These are phyloP conservation scores for Anser cygnoides DNA, from an alignment of 2,113 vertebrate species.

Conservation along the genomic window DNA sequence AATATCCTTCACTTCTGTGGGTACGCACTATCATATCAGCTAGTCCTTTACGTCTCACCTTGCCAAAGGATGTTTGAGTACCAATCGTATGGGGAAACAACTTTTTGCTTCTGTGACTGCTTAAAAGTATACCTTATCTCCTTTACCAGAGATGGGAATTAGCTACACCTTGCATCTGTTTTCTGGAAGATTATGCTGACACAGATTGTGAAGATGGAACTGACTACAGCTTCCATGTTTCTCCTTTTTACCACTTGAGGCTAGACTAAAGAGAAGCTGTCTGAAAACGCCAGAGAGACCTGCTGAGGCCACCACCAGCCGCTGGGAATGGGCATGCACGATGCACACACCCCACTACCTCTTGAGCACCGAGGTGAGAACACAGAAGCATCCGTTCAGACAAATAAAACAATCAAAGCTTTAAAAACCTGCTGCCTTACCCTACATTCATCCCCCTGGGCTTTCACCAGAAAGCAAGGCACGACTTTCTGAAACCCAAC, in stretches of 20 bases:
- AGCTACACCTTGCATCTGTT: background rate
- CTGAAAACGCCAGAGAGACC: background rate
- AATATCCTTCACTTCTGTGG: background rate
- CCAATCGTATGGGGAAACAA: background rate
- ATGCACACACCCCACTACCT: background rate
- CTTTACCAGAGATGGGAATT: background rate
- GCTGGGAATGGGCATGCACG: rapidly evolving
- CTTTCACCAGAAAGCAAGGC: background rate
- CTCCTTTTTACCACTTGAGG: background rate
- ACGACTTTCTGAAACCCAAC: rapidly evolving
- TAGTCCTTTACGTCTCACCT: background rate
- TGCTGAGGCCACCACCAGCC: background rate
- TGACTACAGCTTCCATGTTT: background rate
- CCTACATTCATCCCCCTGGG: background rate
- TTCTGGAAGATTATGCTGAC: background rate
- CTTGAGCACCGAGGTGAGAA: background rate
- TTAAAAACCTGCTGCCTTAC: background rate
- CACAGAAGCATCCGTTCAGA: background rate
- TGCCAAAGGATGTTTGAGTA: background rate
- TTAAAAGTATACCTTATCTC: background rate
- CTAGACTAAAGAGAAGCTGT: background rate
- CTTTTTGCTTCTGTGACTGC: background rate
- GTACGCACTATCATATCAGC: background rate
- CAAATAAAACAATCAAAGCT: background rate
- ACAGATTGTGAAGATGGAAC: background rate